phyloP scores from a whole-genome alignment of 53 echinoderm and acorn worm genomes.

The Astropecten irregularis region DNA sequence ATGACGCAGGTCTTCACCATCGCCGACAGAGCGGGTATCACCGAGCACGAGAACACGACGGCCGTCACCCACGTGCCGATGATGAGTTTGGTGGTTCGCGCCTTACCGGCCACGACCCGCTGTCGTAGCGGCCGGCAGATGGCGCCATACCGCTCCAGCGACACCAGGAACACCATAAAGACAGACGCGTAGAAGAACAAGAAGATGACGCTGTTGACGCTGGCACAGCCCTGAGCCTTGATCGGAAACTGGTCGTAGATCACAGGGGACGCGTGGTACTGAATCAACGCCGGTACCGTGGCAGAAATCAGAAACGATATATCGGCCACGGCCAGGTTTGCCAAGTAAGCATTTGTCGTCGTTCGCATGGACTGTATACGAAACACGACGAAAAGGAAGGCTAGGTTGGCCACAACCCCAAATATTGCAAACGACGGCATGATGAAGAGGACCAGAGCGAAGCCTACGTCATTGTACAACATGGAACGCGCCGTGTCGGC shows the following conservation, averaged over 20 bases:
- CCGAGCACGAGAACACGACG: neutral
- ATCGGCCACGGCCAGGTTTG: conserved; percentile 14
- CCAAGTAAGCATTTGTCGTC: conserved; percentile 10
- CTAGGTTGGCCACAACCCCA: neutral
- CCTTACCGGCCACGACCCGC: neutral
- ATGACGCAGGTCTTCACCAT: neutral
- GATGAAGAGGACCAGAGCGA: neutral
- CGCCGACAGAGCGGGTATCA: neutral
- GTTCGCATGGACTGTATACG: neutral
- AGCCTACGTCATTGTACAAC: neutral
- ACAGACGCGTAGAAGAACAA: conserved; percentile 8
- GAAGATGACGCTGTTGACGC: conserved; percentile 2
- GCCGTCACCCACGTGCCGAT: neutral
- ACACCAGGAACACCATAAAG: conserved; percentile 19
- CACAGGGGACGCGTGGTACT: neutral
- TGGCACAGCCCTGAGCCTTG: neutral
- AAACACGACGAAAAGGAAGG: conserved; percentile 6
- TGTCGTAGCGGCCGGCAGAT: neutral
- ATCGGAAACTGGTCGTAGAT: neutral
- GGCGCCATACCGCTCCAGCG: conserved; percentile 7
- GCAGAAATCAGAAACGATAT: neutral
- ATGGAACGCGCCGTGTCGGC: neutral
- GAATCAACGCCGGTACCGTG: neutral
- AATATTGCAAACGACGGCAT: neutral
- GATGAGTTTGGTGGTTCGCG: conserved; percentile 14